Conservation (phyloP, 2,888 invertebrate species). For the Drosophila mettleri region DNA sequence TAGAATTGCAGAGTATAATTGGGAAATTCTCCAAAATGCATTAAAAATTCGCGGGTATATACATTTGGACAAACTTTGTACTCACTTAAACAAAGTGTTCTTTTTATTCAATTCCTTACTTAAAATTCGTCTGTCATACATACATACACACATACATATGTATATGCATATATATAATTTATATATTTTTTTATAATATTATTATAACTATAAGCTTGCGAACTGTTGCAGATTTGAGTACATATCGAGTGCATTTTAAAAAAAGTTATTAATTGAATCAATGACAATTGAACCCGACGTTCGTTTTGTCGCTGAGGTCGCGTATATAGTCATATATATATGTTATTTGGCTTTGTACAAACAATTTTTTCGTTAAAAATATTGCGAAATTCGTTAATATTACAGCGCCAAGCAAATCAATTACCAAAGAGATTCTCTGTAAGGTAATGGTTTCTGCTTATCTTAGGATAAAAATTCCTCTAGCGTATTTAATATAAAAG, state of each 20-base stretch:
- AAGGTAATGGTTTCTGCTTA: too few species aligned
- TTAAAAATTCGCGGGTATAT: not conserved
- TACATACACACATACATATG: too few species aligned
- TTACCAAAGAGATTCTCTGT: too few species aligned
- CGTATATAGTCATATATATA: conserved; percentile 16
- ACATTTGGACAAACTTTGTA: conserved; percentile 1
- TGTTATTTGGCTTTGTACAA: not conserved
- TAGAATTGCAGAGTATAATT: not conserved
- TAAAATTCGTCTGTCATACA: not conserved
- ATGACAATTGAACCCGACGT: conserved; percentile 47
- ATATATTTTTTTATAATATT: too few species aligned
- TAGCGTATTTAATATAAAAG: too few species aligned
- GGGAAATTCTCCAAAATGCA: not conserved
- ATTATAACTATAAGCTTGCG: not conserved
- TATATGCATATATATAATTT: not conserved
- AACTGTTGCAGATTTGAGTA: conserved; percentile 36
- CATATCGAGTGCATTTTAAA: conserved; percentile 46
- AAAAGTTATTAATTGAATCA: conserved; percentile 43
- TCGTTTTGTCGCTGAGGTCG: conserved; percentile 21
- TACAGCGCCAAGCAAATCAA: too few species aligned
- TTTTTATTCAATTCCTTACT: not conserved
- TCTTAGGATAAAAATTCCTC: too few species aligned
- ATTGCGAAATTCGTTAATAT: too few species aligned
- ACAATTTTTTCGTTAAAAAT: not conserved
- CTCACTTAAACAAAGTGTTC: not conserved